phyloP scores from a whole-genome alignment of 2,797 vertebrate species.

The Phoeniculus purpureus region DNA sequence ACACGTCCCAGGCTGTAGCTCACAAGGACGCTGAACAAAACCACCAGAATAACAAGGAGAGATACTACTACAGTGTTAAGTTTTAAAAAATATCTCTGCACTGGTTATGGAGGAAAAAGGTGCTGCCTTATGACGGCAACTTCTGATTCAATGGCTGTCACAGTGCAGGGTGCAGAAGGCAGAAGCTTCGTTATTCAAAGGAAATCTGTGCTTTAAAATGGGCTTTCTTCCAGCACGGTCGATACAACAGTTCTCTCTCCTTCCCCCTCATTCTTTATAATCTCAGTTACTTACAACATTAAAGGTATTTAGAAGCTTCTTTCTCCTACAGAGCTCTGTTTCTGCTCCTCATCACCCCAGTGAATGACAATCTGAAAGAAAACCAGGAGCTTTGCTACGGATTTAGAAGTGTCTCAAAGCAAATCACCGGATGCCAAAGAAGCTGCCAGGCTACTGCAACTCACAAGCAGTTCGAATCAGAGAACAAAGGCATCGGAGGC shows the following conservation, averaged over 20 bases:
- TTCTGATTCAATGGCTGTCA: constrained; percentile 4
- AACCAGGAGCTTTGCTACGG: constrained; percentile 20
- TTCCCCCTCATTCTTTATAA: neutral
- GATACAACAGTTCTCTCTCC: neutral
- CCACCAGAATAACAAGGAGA: neutral
- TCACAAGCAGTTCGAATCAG: neutral
- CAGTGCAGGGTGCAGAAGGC: neutral
- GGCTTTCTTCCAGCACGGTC: neutral
- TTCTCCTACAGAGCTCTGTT: neutral
- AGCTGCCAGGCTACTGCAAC: constrained; percentile 28
- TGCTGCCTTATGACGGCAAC: neutral
- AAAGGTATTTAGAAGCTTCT: constrained; percentile 49
- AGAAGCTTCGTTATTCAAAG: constrained; percentile 28
- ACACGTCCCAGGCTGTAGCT: neutral
- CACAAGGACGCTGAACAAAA: neutral
- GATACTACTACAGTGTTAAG: neutral
- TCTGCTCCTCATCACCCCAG: constrained; percentile 15
- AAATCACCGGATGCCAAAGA: constrained; percentile 38
- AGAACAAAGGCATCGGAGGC: neutral
- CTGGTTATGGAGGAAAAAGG: neutral
- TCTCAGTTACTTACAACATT: constrained; percentile 53
- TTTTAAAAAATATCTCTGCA: neutral
- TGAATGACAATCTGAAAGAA: constrained; percentile 44
- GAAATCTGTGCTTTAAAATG: constrained; percentile 32
- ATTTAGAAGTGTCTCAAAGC: constrained; percentile 45